Percentiles rank a stretch among this genome's conserved stretches.
Evolutionary conservation across 1,140 invertebrate genomes (phyloP).

Genomic region (Pissodes strobi): DNA sequence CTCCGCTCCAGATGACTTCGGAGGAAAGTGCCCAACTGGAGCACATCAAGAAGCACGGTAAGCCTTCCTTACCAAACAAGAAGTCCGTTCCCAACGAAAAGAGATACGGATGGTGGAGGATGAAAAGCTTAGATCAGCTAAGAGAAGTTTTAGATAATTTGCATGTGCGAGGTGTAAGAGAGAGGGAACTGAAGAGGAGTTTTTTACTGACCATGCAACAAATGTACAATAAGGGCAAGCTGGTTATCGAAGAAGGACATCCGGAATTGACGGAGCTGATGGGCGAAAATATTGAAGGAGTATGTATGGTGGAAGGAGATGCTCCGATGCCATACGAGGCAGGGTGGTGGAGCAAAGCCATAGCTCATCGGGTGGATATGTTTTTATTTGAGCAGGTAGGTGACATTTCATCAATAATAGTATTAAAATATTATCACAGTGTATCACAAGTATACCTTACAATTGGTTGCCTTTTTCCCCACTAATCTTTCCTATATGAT

Average conservation of each 20-base stretch:
- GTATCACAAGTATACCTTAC: too few species aligned
- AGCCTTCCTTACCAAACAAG: conserved; percentile 65
- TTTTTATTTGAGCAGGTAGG: conserved; percentile 74
- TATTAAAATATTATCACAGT: too few species aligned
- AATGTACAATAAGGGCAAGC: conserved; percentile 63
- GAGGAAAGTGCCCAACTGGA: conserved; percentile 76
- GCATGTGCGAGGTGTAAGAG: conserved; percentile 84
- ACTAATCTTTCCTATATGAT: too few species aligned
- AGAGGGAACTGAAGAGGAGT: conserved; percentile 79
- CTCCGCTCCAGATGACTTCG: conserved; percentile 74
- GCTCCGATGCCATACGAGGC: conserved; percentile 65
- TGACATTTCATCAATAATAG: too few species aligned
- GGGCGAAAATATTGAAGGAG: conserved; percentile 54
- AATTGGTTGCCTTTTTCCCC: too few species aligned
- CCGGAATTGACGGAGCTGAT: conserved; percentile 61
- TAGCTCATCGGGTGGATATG: conserved; percentile 79
- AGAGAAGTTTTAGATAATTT: conserved; percentile 73
- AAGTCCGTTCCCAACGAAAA: conserved; percentile 69
- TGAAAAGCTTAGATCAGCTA: conserved; percentile 76
- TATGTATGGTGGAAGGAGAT: conserved; percentile 52
- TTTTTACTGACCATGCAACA: conserved; percentile 68
- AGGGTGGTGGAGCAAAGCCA: conserved; percentile 70
- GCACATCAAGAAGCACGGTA: conserved; percentile 71
- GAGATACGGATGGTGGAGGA: conserved; percentile 89
- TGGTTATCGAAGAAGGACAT: conserved; percentile 66